Base-by-base conservation (phyloP, 2,113 vertebrate genomes). In the Vanacampus margaritifer region DNA sequence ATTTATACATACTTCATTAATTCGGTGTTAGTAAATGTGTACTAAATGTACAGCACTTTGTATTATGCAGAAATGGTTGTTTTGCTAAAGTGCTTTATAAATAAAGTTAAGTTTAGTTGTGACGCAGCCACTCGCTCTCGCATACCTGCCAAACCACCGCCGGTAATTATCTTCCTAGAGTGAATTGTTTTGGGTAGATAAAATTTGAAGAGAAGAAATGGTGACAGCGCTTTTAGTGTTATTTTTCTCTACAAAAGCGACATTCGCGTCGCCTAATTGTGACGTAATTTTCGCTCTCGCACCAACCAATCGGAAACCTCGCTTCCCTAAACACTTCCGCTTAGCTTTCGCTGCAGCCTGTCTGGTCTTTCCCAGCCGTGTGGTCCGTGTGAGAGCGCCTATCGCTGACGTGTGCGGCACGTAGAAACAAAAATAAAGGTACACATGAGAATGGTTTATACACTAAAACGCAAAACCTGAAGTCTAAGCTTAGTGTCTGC, bases 281-380 rank as follows among this genome's bases (percentile, higher is more conserved):
- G 63, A 72, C 75, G 65, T 63, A 1, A 0, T 4, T 2, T 11
- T 3, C 12, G 1, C 23, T 67, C 7, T 16, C 21, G 1, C 1
- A 50, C 23, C 14, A 62, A 67, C 84, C 87, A 90, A 89, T 89
- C 72, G 77, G 45, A 77, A 50, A 6, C 0, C 24, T 0, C 11
- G 1, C 1, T 19, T 51, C 66, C 68, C 75, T 66, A 69, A 84
- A 83, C 64, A 82, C 83, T 88, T 90, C 87, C 88, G 87, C 62
- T 57, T 13, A 57, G 54, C 68, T 50, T 82, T 68, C 69, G 72
- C 13, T 48, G 21, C 56, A 64, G 53, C 67, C 68, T 78, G 83
- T 59, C 83, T 86, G 5, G 26, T 17, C 54, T 57, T 57, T 84
- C 88, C 76, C 71, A 71, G 60, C 58, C 74, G 66, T 68, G 69